Percentiles rank a stretch among this genome's conserved stretches.
Evolutionary conservation across 2,113 vertebrate genomes (phyloP).

Genomic region (Neotragus pygmaeus): DNA sequence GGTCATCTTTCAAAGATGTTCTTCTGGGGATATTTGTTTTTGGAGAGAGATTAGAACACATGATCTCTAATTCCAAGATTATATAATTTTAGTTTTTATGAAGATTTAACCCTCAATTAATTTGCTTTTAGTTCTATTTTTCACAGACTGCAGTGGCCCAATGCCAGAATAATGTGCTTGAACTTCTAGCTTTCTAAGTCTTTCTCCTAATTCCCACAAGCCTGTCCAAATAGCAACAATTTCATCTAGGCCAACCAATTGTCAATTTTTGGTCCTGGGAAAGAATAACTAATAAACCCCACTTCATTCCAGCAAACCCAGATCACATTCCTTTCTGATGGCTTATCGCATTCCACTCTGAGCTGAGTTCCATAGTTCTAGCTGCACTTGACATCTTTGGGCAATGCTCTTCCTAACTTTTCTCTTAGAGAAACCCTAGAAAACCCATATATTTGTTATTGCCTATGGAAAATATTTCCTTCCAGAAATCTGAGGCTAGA

Average conservation of each 20-base stretch:
- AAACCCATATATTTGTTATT: conserved; percentile 7
- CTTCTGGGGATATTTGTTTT: background rate
- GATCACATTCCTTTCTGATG: conserved; percentile 21
- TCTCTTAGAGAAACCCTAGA: conserved; percentile 18
- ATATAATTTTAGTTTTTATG: conserved; percentile 1
- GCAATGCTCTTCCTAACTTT: background rate
- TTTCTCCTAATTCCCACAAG: conserved; percentile 43
- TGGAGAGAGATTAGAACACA: background rate
- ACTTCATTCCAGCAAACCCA: background rate
- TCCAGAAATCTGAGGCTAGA: background rate
- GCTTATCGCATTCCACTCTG: background rate
- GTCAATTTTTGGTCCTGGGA: conserved; percentile 54
- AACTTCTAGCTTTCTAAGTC: conserved; percentile 11
- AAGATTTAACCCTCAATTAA: background rate
- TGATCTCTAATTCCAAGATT: background rate
- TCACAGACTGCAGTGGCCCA: background rate
- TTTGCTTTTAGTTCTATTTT: background rate
- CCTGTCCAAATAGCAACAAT: conserved; percentile 40
- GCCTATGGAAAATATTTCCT: conserved; percentile 26
- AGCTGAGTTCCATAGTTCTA: conserved; percentile 27
- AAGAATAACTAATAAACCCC: conserved; percentile 1
- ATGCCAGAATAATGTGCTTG: conserved; percentile 10
- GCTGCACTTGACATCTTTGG: background rate
- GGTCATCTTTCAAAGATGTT: background rate
- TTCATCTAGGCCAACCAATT: conserved; percentile 29